A percentile compares a stretch with the other conserved stretches of the same genome.
Evolutionary conservation across 2,888 invertebrate genomes (phyloP).

Genomic region (Dynastes tityus): DNA sequence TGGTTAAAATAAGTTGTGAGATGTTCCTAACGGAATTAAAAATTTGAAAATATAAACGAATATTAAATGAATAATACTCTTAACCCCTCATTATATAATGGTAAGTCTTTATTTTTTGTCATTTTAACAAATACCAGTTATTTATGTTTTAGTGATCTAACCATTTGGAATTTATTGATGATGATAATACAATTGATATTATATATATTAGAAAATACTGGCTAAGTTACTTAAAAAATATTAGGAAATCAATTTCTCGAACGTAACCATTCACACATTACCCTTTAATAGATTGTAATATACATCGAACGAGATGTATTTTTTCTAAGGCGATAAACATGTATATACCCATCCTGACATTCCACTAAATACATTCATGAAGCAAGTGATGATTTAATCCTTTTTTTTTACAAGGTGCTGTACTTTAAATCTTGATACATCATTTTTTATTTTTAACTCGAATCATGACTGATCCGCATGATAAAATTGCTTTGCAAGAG

Average conservation of each 20-base stretch:
- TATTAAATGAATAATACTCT: constrained; percentile 14
- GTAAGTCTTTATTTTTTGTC: constrained; percentile 12
- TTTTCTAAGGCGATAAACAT: constrained; percentile 17
- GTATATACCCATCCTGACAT: constrained; percentile 25
- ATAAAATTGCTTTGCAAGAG: constrained; percentile 60
- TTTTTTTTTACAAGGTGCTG: constrained; percentile 29
- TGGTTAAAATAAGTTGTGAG: constrained; percentile 2
- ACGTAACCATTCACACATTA: constrained; percentile 8
- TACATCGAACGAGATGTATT: constrained; percentile 2
- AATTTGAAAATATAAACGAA: constrained; percentile 3
- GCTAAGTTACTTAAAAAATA: constrained; percentile 25
- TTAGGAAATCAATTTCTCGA: not conserved
- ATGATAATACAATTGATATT: constrained; percentile 32
- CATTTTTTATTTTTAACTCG: not conserved
- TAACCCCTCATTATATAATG: constrained; percentile 30
- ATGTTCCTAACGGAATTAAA: constrained; percentile 9
- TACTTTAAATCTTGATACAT: constrained; percentile 2
- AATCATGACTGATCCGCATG: constrained; percentile 60
- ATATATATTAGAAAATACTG: constrained; percentile 17
- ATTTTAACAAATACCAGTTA: not conserved
- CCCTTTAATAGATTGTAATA: constrained; percentile 9
- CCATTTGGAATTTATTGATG: constrained; percentile 12
- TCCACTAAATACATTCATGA: constrained; percentile 41
- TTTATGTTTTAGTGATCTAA: constrained; percentile 36
- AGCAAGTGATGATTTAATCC: constrained; percentile 25